Base-by-base conservation (phyloP, 2,797 vertebrate genomes). In the Balearica regulorum region DNA sequence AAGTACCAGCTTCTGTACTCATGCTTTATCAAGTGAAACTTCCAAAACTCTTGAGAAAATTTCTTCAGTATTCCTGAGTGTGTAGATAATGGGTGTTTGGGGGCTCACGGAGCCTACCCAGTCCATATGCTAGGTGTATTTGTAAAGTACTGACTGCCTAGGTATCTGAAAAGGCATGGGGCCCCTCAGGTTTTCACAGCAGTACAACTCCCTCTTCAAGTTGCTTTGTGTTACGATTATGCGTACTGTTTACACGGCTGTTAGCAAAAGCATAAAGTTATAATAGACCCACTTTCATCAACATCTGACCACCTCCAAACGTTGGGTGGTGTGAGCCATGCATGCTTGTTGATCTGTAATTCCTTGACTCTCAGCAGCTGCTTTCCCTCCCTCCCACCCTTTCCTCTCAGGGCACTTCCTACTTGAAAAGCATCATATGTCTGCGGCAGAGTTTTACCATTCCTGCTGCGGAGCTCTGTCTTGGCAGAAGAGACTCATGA, bases 341-440 rank as follows among this genome's bases (percentile, higher is more conserved):
- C 26, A 12, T 69, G 35, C 35, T 58, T 41, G 28, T 70, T 81
- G 73, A 76, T 39, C 51, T 62, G 55, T 41, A 86, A 78, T 79
- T 91, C 73, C 66, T 81, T 66, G 46, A 9, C 58, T 91, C 54
- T 58, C 83, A 66, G 85, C 87, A 94, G 72, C 62, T 94, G 72
- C 66, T 88, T 86, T 24, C 19, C 70, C 55, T 94, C 51, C 51
- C 58, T 91, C 85, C 80, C 62, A 90, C 72, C 58, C 35, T 28
- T 91, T 95, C 58, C 58, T 95, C 72, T 66, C 62, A 60, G 69
- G 43, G 39, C 51, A 62, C 28, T 92, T 94, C 39, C 54, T 58
- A 19, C 66, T 53, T 37, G 39, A 78, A 68, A 88, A 37, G 46
- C 37, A 19, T 83, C 33, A 0, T 24, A 33, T 39, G 46, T 82